Evolutionary conservation across 2,888 invertebrate genomes (phyloP).

Genomic region (Trilocha varians): DNA sequence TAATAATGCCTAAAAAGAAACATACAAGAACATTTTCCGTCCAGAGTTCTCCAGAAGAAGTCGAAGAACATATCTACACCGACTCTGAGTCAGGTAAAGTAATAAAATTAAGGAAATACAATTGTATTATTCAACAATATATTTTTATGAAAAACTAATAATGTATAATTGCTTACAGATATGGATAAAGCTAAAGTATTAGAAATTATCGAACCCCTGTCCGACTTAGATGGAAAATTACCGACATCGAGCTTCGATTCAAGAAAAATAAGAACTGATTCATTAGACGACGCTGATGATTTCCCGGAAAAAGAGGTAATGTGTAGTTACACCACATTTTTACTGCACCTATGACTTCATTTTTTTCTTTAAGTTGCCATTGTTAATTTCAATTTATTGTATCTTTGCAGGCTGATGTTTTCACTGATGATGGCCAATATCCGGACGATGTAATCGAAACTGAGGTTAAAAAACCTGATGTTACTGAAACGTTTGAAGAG

Average conservation of each 20-base stretch:
- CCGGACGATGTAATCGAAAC: conserved; percentile 25
- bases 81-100: conserved; percentile 66
- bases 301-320: conserved; percentile 69
- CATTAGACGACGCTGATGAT: conserved; percentile 67
- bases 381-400: conserved; percentile 5
- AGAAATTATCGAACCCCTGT: conserved; percentile 66
- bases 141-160: conserved; percentile 65
- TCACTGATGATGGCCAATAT: conserved; percentile 47
- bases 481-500: conserved; percentile 18
- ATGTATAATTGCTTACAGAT: conserved; percentile 27
- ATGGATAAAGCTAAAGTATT: conserved; percentile 70
- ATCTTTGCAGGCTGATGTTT: conserved; percentile 46
- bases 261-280: conserved; percentile 62
- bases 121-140: conserved; percentile 44
- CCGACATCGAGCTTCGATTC: conserved; percentile 57
- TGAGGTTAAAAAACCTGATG: conserved; percentile 18
- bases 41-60: conserved; percentile 69
- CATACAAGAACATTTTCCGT: conserved; percentile 64
- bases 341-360: too few species aligned
- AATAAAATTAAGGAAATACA: not conserved
- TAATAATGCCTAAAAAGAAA: conserved; percentile 65
- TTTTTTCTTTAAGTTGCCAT: too few species aligned
- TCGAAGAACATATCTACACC: conserved; percentile 69
- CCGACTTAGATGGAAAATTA: conserved; percentile 52
- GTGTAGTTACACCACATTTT: too few species aligned